phyloP scores from a whole-genome alignment of 2,797 vertebrate species.

The Microctenopoma steveboyesi region DNA sequence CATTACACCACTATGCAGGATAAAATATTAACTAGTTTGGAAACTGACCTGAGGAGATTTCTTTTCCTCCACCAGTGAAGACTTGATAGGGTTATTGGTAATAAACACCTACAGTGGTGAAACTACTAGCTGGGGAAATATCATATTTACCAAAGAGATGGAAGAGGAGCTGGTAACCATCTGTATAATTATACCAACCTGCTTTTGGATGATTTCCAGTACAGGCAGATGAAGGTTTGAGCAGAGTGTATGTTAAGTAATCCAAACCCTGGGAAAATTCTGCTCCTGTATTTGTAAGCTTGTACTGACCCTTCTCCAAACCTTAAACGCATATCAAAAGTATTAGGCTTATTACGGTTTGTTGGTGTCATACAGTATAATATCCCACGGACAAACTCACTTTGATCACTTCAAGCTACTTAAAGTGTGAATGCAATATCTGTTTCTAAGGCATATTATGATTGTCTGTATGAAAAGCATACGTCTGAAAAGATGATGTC shows the following conservation, averaged over 20 bases:
- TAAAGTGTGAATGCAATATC: slow-evolving; percentile 66
- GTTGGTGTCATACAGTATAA: slow-evolving; percentile 49
- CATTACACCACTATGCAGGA: slow-evolving; percentile 75
- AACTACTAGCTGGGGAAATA: slow-evolving; percentile 69
- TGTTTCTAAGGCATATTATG: slow-evolving; percentile 55
- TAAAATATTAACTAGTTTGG: slow-evolving; percentile 85
- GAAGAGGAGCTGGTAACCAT: slow-evolving; percentile 64
- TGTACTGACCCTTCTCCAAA: slow-evolving; percentile 49
- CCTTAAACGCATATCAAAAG: slow-evolving; percentile 57
- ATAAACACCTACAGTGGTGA: slow-evolving; percentile 74
- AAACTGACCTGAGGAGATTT: slow-evolving; percentile 79
- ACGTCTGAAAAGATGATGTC: slow-evolving; percentile 73
- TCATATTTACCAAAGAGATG: slow-evolving; percentile 66
- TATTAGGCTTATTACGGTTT: slow-evolving; percentile 45
- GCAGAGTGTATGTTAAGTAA: slow-evolving; percentile 33
- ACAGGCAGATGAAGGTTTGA: slow-evolving; percentile 31
- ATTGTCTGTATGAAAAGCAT: slow-evolving; percentile 70
- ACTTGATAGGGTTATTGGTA: slow-evolving; percentile 70
- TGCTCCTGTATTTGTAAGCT: slow-evolving; percentile 42
- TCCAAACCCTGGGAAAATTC: slow-evolving; percentile 45
- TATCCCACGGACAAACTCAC: slow-evolving; percentile 49
- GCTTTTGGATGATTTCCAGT: slow-evolving; percentile 37
- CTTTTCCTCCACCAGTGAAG: slow-evolving; percentile 49
- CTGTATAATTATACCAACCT: slow-evolving; percentile 60
- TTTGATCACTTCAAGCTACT: slow-evolving; percentile 73